phyloP scores from a whole-genome alignment of 2,797 vertebrate genomes.

The Tenualosa thibaudeaui region DNA sequence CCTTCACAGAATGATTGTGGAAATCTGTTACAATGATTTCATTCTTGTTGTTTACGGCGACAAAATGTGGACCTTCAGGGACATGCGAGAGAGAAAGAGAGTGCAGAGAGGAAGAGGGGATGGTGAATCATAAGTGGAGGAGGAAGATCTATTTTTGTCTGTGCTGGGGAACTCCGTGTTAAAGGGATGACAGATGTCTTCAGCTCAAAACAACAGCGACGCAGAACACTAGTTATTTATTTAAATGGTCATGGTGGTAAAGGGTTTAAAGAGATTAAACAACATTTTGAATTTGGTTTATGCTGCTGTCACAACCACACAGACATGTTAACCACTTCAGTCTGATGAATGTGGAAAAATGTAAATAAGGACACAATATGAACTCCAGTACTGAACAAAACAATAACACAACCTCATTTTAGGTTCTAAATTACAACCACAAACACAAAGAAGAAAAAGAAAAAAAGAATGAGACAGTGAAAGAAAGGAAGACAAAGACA shows the following conservation, averaged over 20 bases:
- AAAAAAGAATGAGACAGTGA: background rate
- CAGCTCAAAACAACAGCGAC: background rate
- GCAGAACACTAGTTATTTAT: background rate
- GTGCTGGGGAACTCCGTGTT: background rate
- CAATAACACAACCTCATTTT: background rate
- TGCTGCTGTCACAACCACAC: background rate
- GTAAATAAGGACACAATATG: background rate
- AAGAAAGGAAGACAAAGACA: background rate
- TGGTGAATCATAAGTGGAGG: background rate
- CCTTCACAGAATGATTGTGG: conserved; percentile 98
- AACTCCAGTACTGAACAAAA: background rate
- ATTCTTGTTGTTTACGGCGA: conserved; percentile 96
- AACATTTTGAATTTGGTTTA: background rate
- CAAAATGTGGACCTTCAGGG: conserved; percentile 89
- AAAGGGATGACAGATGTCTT: background rate
- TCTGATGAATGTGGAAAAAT: background rate
- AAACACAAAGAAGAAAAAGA: background rate
- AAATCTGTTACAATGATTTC: conserved; percentile 97
- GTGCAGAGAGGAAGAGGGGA: conserved; percentile 22
- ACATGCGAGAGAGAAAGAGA: conserved; percentile 32
- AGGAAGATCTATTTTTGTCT: background rate
- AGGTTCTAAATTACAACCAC: background rate
- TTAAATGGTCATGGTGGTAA: background rate
- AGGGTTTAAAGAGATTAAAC: background rate
- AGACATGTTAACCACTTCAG: background rate